Evolutionary conservation across 2,888 invertebrate genomes (phyloP).

Genomic region (Gnatocerus cornutus): DNA sequence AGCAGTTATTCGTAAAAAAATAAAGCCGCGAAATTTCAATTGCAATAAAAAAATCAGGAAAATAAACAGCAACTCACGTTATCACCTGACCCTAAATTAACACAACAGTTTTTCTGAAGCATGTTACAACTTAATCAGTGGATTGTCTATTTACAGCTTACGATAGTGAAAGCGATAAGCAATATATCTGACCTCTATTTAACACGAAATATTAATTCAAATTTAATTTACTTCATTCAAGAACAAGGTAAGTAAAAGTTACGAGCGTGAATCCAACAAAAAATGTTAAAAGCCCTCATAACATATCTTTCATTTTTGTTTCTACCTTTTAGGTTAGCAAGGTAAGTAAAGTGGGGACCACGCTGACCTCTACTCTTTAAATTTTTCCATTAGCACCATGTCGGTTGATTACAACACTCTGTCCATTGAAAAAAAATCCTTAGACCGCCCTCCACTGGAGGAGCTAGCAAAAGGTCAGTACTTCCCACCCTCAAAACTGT

Average conservation of each 20-base stretch:
- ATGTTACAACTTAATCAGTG: slow-evolving; percentile 45
- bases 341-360: slow-evolving; percentile 17
- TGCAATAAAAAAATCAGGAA: background rate
- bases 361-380: background rate
- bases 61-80: background rate
- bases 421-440: slow-evolving; percentile 73
- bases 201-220: slow-evolving; percentile 13
- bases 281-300: background rate
- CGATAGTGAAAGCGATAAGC: slow-evolving; percentile 24
- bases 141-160: background rate
- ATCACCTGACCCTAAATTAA: slow-evolving; percentile 20
- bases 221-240: background rate
- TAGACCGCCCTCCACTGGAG: slow-evolving; percentile 76
- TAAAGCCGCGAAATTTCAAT: no score
- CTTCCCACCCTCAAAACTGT: background rate
- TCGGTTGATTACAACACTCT: slow-evolving; percentile 54
- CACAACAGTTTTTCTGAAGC: slow-evolving; percentile 21
- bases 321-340: slow-evolving; percentile 16
- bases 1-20: no score
- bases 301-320: background rate
- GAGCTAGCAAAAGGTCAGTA: slow-evolving; percentile 78
- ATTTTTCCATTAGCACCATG: slow-evolving; percentile 23
- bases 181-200: slow-evolving; percentile 49
- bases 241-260: background rate
- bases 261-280: slow-evolving; percentile 5